Percentiles rank a stretch among this genome's conserved stretches.
Evolutionary conservation across 2,888 invertebrate species (phyloP).

Genomic region (Hypsopygia costalis): DNA sequence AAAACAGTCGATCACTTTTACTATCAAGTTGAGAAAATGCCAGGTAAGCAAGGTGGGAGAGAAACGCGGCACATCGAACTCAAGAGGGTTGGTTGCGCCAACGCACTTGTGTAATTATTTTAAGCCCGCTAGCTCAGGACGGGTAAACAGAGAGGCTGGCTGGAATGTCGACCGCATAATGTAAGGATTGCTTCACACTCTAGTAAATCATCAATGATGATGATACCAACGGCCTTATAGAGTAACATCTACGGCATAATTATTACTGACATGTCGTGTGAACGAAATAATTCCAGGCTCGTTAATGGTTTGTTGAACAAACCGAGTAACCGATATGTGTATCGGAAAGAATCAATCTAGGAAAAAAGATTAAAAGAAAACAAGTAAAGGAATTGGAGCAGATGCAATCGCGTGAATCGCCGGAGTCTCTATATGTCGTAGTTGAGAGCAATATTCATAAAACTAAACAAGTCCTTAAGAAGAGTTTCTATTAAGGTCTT

Average conservation of each 20-base stretch:
- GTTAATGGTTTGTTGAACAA: slow-evolving; percentile 7
- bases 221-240: background rate
- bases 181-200: slow-evolving; percentile 29
- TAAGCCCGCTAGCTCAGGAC: slow-evolving; percentile 62
- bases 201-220: slow-evolving; percentile 5
- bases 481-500: no score
- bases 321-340: slow-evolving; percentile 8
- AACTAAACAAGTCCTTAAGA: no score
- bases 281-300: slow-evolving; percentile 2
- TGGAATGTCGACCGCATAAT: slow-evolving; percentile 60
- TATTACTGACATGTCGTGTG: slow-evolving; percentile 4
- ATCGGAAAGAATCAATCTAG: background rate
- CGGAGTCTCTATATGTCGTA: no score
- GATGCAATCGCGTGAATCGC: slow-evolving; percentile 1
- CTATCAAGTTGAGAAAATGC: slow-evolving; percentile 30
- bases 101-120: slow-evolving; percentile 77
- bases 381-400: background rate
- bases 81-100: slow-evolving; percentile 42
- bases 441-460: no score
- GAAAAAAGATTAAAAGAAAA: background rate
- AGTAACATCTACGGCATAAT: background rate
- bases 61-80: slow-evolving; percentile 48
- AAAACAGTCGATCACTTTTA: slow-evolving; percentile 42
- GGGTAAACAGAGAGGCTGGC: slow-evolving; percentile 53
- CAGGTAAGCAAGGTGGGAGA: slow-evolving; percentile 36